These are phyloP conservation scores for Chelon labrosus DNA, from an alignment of 2,797 vertebrate genomes.

Conservation along the genomic window DNA sequence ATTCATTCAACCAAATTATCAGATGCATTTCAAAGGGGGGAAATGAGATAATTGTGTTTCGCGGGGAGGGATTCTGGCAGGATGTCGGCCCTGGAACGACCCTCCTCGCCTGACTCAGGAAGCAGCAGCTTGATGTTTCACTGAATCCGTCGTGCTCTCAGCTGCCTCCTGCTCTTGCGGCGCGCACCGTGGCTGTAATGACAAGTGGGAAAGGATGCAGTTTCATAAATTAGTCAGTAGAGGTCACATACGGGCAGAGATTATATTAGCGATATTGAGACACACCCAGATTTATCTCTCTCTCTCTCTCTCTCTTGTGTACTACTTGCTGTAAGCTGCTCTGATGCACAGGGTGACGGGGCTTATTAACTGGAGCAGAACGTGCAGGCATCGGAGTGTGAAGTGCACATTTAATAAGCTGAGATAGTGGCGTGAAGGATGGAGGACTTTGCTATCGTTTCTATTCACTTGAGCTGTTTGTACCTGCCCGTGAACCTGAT, in stretches of 20 bases:
- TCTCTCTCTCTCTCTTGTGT: slow-evolving; percentile 4
- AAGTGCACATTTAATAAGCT: slow-evolving; percentile 46
- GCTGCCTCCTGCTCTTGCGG: slow-evolving; percentile 48
- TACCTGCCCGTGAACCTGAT: slow-evolving; percentile 41
- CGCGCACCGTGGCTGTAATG: slow-evolving; percentile 15
- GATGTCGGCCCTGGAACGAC: slow-evolving; percentile 16
- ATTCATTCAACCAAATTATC: slow-evolving; percentile 18
- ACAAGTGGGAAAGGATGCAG: slow-evolving; percentile 46
- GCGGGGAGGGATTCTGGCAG: slow-evolving; percentile 24
- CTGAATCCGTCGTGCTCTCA: slow-evolving; percentile 13
- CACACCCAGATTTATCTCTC: slow-evolving; percentile 61
- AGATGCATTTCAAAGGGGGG: slow-evolving; percentile 12
- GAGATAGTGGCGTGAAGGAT: slow-evolving; percentile 14
- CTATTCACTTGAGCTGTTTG: slow-evolving; percentile 15
- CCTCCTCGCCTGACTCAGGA: slow-evolving; percentile 24
- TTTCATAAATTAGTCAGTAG: slow-evolving; percentile 70
- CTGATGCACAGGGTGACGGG: slow-evolving; percentile 37
- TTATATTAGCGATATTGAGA: slow-evolving; percentile 37
- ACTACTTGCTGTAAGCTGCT: not conserved
- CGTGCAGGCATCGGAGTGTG: slow-evolving; percentile 19
- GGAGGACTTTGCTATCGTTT: slow-evolving; percentile 42
- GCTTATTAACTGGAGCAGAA: slow-evolving; percentile 37
- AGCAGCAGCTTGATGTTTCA: slow-evolving; percentile 21
- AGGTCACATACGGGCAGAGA: slow-evolving; percentile 63
- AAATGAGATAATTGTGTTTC: slow-evolving; percentile 44